Evolutionary conservation across 2,888 invertebrate species (phyloP).

Genomic region (Ditylenchus weischeri): DNA sequence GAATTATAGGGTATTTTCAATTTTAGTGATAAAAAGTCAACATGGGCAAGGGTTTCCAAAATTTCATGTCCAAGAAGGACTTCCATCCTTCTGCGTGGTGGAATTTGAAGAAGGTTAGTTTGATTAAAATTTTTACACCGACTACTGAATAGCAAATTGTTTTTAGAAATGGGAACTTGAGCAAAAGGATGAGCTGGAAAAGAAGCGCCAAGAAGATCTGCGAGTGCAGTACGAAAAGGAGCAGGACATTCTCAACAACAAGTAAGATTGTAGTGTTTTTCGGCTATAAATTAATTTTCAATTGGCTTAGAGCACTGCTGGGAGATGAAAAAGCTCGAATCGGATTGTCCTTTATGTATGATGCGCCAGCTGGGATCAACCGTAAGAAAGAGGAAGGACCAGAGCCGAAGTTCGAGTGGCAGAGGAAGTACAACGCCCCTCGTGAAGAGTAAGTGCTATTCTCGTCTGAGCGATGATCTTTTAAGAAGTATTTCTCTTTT

Average conservation of each 20-base stretch:
- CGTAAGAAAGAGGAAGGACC: conserved; percentile 65
- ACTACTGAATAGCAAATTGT: not conserved
- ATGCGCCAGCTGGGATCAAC: conserved; percentile 83
- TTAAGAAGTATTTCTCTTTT: conserved; percentile 26
- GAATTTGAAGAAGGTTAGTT: conserved; percentile 87
- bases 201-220: conserved; percentile 94
- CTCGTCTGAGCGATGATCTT: not conserved
- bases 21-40: conserved; percentile 59
- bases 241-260: conserved; percentile 94
- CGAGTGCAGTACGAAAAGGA: conserved; percentile 95
- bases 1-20: not conserved
- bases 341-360: conserved; percentile 98
- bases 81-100: conserved; percentile 98
- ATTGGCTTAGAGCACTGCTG: conserved; percentile 74
- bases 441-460: conserved; percentile 73
- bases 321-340: conserved; percentile 98
- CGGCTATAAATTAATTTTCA: not conserved
- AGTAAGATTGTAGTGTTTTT: conserved; percentile 64
- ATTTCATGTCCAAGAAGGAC: conserved; percentile 99
- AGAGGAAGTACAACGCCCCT: conserved; percentile 96
- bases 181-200: conserved; percentile 92
- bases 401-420: conserved; percentile 99
- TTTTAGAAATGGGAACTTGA: conserved; percentile 98
- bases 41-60: conserved; percentile 99
- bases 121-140: not conserved